Percentiles rank a stretch among this genome's conserved stretches.
phyloP scores from a whole-genome alignment of 2,113 vertebrate species.

The Tragelaphus buxtoni region DNA sequence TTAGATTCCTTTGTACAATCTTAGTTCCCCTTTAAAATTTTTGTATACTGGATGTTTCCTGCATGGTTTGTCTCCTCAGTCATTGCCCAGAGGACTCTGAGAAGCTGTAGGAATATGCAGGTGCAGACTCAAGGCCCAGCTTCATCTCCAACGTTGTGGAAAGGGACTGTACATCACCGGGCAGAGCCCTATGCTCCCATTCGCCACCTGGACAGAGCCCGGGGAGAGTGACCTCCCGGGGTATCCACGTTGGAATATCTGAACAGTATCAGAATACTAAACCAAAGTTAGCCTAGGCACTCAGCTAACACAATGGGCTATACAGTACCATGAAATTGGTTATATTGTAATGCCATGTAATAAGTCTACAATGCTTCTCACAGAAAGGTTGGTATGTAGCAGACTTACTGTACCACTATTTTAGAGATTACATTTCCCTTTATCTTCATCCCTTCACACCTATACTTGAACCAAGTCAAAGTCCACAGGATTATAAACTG shows the following conservation, averaged over 20 bases:
- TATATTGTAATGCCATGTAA: not conserved
- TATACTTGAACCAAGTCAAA: not conserved
- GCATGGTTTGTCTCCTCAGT: constrained; percentile 85
- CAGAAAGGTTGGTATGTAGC: not conserved
- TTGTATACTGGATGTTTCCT: constrained; percentile 58
- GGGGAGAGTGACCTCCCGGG: constrained; percentile 75
- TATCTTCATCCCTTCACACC: not conserved
- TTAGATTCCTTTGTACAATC: not conserved
- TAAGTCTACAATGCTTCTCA: not conserved
- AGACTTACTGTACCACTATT: not conserved
- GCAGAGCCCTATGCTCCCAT: constrained; percentile 79
- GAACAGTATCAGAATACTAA: not conserved
- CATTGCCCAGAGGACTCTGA: constrained; percentile 77
- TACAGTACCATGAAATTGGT: not conserved
- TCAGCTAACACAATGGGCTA: not conserved
- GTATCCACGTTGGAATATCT: constrained; percentile 39
- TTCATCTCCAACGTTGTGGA: constrained; percentile 82
- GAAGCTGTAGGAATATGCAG: constrained; percentile 86
- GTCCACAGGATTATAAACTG: not conserved
- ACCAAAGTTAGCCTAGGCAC: not conserved
- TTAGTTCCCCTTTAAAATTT: not conserved
- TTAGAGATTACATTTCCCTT: not conserved
- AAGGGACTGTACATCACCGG: constrained; percentile 81
- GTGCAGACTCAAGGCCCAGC: constrained; percentile 72
- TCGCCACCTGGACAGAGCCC: constrained; percentile 85